Percentiles rank a stretch among this genome's conserved stretches.
Evolutionary conservation across 2,113 vertebrate species (phyloP).

Genomic region (Planiliza haematocheilus): DNA sequence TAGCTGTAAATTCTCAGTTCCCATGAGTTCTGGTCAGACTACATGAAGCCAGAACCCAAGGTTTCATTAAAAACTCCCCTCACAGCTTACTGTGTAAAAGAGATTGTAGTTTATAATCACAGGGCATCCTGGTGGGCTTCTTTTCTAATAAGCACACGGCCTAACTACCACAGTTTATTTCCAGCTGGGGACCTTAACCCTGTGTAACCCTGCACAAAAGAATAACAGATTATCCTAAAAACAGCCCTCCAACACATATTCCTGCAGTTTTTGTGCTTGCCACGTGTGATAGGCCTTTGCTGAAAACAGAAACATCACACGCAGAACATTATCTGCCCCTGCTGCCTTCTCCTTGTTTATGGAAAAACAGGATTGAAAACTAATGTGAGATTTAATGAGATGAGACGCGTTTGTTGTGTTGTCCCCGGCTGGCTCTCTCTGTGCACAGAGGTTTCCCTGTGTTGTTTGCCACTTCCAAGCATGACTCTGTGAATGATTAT

Average conservation of each 20-base stretch:
- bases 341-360: not conserved
- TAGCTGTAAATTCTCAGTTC: no score
- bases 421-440: slow-evolving; percentile 16
- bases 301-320: not conserved
- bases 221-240: not conserved
- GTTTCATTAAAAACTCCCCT: no score
- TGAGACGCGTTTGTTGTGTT: slow-evolving; percentile 33
- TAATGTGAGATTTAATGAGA: slow-evolving; percentile 34
- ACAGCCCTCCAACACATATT: not conserved
- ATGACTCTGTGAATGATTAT: slow-evolving; percentile 62
- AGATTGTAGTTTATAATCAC: no score
- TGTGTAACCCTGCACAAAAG: not conserved
- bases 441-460: slow-evolving; percentile 12
- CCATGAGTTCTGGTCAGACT: no score
- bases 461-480: slow-evolving; percentile 32
- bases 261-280: not conserved
- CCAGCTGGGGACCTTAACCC: not conserved
- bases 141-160: not conserved
- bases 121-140: no score
- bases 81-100: no score
- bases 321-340: not conserved
- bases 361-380: slow-evolving; percentile 11
- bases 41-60: no score
- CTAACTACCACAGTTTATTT: not conserved
- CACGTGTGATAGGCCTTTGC: slow-evolving; percentile 1